Conservation (phyloP, 2,113 vertebrate species). For the Manacus vitellinus region DNA sequence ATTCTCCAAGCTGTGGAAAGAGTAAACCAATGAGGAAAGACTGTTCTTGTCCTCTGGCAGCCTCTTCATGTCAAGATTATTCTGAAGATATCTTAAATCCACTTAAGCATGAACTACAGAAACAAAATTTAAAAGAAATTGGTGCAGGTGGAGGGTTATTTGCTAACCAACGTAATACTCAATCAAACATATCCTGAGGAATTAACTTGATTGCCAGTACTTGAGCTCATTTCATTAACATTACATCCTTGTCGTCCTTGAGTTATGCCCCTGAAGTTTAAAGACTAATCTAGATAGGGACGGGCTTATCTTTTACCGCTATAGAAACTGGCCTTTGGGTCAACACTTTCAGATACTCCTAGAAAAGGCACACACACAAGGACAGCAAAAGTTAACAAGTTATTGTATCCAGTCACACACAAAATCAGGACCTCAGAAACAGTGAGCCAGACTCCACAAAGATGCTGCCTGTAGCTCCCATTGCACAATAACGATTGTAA, state of each 20-base stretch:
- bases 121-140: conserved; percentile 45
- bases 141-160: conserved; percentile 55
- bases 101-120: conserved; percentile 46
- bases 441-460: background rate
- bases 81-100: conserved; percentile 61
- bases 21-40: conserved; percentile 73
- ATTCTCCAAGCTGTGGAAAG: conserved; percentile 73
- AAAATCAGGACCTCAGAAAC: background rate
- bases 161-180: background rate
- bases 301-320: background rate
- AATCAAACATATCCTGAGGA: conserved; percentile 25
- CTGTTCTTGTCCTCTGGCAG: conserved; percentile 66
- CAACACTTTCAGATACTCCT: background rate
- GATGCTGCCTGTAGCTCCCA: fast-evolving
- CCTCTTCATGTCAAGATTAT: conserved; percentile 61
- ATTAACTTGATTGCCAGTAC: conserved; percentile 26
- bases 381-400: background rate
- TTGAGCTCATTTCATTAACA: background rate
- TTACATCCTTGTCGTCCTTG: background rate
- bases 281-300: background rate
- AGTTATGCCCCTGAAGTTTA: background rate
- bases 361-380: background rate
- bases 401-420: background rate
- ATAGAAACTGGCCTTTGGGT: background rate
- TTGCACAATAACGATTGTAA: background rate